Percentiles rank a stretch among this genome's conserved stretches.
These are phyloP conservation scores for Ephydatia muelleri DNA, from an alignment of 37 sponge, comb jelly and placozoan species.

Conservation along the genomic window DNA sequence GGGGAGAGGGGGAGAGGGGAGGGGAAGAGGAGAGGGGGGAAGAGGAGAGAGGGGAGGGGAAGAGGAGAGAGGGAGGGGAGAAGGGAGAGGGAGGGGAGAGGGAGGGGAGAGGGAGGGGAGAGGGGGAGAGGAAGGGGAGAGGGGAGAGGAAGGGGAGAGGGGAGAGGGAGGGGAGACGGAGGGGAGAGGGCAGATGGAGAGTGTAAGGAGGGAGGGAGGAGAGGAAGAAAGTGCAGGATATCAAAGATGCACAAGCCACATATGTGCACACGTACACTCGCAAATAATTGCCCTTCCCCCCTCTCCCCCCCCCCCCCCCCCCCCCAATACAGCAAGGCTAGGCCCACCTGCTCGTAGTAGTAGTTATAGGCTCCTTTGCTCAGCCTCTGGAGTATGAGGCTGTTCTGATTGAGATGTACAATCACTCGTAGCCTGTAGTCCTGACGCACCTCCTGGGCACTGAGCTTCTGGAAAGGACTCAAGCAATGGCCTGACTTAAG, in stretches of 20 bases:
- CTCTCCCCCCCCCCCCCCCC: too few species aligned
- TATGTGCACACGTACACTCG: background rate
- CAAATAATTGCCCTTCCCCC: too few species aligned
- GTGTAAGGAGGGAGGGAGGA: too few species aligned
- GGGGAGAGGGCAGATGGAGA: background rate
- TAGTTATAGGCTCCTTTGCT: conserved; percentile 16
- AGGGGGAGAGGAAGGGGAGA: background rate
- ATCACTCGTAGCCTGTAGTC: conserved; percentile 56
- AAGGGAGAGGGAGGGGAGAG: background rate
- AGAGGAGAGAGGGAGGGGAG: background rate
- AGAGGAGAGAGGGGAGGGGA: background rate
- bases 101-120: background rate
- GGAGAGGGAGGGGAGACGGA: background rate
- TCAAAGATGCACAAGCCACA: background rate
- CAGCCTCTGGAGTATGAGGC: conserved; percentile 27
- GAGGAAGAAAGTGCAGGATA: too few species aligned
- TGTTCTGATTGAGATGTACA: conserved; percentile 36
- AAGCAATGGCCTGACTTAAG: conserved; percentile 27
- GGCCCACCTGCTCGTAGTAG: conserved; percentile 58
- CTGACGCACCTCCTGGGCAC: background rate
- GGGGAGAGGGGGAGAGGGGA: background rate
- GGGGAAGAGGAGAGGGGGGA: background rate
- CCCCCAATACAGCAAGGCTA: too few species aligned
- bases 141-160: background rate
- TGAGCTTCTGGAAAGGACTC: conserved; percentile 29